Evolutionary conservation across 2,113 vertebrate species (phyloP).

Genomic region (Murina feae): DNA sequence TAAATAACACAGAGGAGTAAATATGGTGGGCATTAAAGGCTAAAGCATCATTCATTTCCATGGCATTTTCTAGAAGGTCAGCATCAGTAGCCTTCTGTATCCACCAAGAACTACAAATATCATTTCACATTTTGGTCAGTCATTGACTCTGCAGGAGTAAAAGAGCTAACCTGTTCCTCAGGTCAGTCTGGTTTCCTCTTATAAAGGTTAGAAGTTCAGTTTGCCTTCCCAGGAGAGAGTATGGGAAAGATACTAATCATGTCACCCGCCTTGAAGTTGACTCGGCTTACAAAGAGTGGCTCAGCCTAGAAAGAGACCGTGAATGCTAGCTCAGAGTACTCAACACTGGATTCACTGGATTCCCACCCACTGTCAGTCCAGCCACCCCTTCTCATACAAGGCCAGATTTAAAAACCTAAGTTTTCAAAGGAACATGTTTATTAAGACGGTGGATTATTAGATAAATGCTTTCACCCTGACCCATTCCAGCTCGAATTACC

Average conservation of each 20-base stretch:
- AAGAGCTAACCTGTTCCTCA: background rate
- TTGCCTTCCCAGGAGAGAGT: background rate
- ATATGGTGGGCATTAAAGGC: background rate
- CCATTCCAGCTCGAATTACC: background rate
- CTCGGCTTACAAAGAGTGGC: background rate
- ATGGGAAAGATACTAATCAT: accelerated
- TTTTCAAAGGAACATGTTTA: background rate
- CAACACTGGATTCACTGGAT: accelerated
- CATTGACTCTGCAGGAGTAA: too few species aligned
- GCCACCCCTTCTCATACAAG: background rate
- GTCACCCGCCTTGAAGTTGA: background rate
- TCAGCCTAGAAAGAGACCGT: background rate
- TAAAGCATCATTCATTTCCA: background rate
- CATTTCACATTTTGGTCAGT: background rate
- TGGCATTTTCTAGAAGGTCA: background rate
- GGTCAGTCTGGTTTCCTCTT: background rate
- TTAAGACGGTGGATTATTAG: background rate
- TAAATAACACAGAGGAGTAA: background rate
- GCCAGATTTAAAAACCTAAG: background rate
- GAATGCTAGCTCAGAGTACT: too few species aligned
- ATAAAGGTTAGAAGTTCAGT: background rate
- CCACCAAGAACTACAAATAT: background rate
- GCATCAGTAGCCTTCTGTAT: too few species aligned
- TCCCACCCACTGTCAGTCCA: accelerated
- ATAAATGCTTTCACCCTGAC: background rate